Percentiles rank a stretch among this genome's conserved stretches.
phyloP scores from a whole-genome alignment of 2,888 invertebrate species.

The Noctua fimbriata region DNA sequence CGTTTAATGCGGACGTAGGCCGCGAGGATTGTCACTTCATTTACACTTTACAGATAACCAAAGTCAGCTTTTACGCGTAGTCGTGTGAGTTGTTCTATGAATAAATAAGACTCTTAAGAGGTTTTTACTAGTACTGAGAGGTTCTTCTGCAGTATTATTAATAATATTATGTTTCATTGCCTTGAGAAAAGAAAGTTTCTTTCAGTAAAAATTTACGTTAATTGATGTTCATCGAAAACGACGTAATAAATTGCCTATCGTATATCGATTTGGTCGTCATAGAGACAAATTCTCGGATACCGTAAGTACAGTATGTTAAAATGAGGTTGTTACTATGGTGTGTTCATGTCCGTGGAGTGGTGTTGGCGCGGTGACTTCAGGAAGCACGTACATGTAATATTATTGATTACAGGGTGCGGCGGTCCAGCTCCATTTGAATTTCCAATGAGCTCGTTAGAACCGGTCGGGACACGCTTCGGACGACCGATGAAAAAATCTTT shows the following conservation, averaged over 20 bases:
- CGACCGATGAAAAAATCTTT: constrained; percentile 81
- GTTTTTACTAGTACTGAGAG: constrained; percentile 23
- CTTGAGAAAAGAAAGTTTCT: constrained; percentile 53
- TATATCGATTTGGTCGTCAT: constrained; percentile 51
- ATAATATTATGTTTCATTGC: constrained; percentile 60
- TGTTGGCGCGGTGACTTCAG: constrained; percentile 79
- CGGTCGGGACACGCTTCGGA: constrained; percentile 80
- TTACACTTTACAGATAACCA: constrained; percentile 78
- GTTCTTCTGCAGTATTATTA: constrained; percentile 40
- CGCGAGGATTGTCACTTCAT: constrained; percentile 80
- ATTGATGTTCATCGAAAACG: constrained; percentile 49
- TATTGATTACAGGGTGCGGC: constrained; percentile 89
- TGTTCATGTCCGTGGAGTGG: constrained; percentile 70
- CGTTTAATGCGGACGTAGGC: constrained; percentile 70
- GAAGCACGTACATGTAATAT: constrained; percentile 89
- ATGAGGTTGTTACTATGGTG: constrained; percentile 63
- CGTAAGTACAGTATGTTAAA: constrained; percentile 50
- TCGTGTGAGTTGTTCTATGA: constrained; percentile 64
- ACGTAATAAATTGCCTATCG: constrained; percentile 44
- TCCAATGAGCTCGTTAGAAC: constrained; percentile 90
- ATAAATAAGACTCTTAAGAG: constrained; percentile 66
- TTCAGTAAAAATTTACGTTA: constrained; percentile 58
- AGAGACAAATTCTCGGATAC: constrained; percentile 54
- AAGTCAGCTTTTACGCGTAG: constrained; percentile 66
- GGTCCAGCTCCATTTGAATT: constrained; percentile 88